A percentile compares a stretch with the other conserved stretches of the same genome.
phyloP scores from a whole-genome alignment of 2,113 vertebrate genomes.

The Gyps fulvus region DNA sequence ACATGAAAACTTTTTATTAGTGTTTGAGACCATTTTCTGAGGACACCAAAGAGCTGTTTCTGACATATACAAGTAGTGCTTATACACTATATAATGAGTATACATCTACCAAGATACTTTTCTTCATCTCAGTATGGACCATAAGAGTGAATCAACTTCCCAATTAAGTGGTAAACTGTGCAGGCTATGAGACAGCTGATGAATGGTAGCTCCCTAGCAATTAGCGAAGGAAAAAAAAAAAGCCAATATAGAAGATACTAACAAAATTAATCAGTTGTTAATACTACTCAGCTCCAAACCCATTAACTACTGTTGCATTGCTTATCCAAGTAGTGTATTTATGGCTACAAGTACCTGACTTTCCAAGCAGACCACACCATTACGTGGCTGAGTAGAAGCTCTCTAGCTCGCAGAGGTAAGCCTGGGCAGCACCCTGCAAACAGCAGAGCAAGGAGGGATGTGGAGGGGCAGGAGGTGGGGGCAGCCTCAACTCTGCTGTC shows the following conservation, averaged over 20 bases:
- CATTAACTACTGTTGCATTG: background rate
- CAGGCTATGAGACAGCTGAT: constrained; percentile 11
- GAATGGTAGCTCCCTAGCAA: constrained; percentile 5
- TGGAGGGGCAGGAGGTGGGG: background rate
- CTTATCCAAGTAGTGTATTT: background rate
- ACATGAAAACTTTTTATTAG: constrained; percentile 49
- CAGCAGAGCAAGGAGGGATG: background rate
- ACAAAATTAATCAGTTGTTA: constrained; percentile 19
- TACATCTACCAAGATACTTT: background rate
- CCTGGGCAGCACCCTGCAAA: background rate
- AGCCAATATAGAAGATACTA: background rate
- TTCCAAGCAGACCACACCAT: background rate
- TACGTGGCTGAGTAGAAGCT: background rate
- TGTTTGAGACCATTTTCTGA: constrained; percentile 50
- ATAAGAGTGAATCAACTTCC: background rate
- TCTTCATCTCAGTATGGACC: constrained; percentile 2
- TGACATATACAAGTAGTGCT: constrained; percentile 9
- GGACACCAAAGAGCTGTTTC: constrained; percentile 51
- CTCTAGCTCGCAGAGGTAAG: background rate
- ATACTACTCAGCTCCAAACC: background rate
- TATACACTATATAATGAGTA: constrained; percentile 37
- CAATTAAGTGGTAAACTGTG: constrained; percentile 53
- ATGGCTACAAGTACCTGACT: background rate
- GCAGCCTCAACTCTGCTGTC: background rate
- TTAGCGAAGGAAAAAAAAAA: constrained; percentile 23